A percentile compares a stretch with the other conserved stretches of the same genome.
These are phyloP conservation scores for Peromyscus leucopus DNA, from an alignment of 2,113 vertebrate genomes.

Conservation along the genomic window DNA sequence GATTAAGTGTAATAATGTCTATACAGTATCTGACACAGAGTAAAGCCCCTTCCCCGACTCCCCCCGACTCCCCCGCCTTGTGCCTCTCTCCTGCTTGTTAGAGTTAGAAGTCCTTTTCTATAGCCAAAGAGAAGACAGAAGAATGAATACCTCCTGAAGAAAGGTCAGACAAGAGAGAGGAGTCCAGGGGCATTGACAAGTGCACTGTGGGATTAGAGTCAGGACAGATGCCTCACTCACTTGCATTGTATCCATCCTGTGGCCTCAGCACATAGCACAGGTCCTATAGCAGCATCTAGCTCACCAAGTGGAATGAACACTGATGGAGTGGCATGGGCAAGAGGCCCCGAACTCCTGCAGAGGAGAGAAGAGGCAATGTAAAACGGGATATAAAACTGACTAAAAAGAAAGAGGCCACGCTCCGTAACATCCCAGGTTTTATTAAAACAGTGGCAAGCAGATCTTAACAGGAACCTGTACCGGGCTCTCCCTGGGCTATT, in stretches of 20 bases:
- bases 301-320: background rate
- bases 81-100: background rate
- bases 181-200: background rate
- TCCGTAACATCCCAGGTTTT: background rate
- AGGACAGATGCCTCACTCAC: background rate
- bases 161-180: background rate
- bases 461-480: background rate
- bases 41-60: background rate
- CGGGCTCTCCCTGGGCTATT: background rate
- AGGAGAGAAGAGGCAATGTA: background rate
- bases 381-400: background rate
- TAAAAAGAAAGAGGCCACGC: background rate
- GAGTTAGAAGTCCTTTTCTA: constrained; percentile 13
- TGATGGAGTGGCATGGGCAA: background rate
- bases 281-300: background rate
- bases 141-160: background rate
- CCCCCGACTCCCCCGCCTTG: too few relatives aligned
- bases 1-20: background rate
- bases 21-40: background rate
- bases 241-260: background rate
- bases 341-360: background rate
- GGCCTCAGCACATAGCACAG: background rate
- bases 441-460: background rate
- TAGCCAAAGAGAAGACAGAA: background rate
- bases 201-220: background rate